Percentiles rank a stretch among this genome's conserved stretches.
These are phyloP conservation scores for Hoplostethus atlanticus DNA, from an alignment of 2,797 vertebrate genomes.

Conservation along the genomic window DNA sequence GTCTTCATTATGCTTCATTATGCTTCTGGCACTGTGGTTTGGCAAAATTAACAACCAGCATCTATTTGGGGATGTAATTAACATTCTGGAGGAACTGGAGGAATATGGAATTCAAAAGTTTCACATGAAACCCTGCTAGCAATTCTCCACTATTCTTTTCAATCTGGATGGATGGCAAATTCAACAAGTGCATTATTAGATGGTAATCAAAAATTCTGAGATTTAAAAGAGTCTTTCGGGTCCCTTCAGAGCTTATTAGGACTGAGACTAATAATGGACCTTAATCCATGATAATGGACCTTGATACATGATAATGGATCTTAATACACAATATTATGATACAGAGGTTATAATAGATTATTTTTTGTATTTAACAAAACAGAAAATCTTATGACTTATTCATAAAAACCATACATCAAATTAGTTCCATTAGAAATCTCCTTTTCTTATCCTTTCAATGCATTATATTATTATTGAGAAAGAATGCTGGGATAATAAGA, in stretches of 20 bases:
- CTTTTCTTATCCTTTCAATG: slow-evolving; percentile 1
- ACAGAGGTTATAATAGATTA: slow-evolving; percentile 1
- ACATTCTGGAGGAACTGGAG: slow-evolving; percentile 33
- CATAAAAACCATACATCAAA: slow-evolving; percentile 1
- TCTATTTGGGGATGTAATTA: slow-evolving; percentile 58
- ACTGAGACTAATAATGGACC: slow-evolving; percentile 24
- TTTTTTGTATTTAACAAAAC: neutral
- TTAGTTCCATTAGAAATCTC: slow-evolving; percentile 4
- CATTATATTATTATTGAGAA: slow-evolving; percentile 34
- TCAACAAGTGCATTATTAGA: slow-evolving; percentile 26
- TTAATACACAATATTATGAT: slow-evolving; percentile 11
- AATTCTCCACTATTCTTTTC: slow-evolving; percentile 37
- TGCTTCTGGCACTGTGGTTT: slow-evolving; percentile 20
- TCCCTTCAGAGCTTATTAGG: slow-evolving; percentile 2
- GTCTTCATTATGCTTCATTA: slow-evolving; percentile 14
- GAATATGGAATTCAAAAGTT: slow-evolving; percentile 51
- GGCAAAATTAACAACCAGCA: slow-evolving; percentile 3
- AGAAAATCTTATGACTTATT: neutral
- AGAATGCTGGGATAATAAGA: slow-evolving; percentile 31
- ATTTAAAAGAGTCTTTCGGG: slow-evolving; percentile 6
- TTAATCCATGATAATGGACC: neutral
- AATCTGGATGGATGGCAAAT: slow-evolving; percentile 53
- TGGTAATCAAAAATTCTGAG: slow-evolving; percentile 13
- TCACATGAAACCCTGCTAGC: slow-evolving; percentile 31
- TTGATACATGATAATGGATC: neutral